These are phyloP conservation scores for Simalia tracyae DNA, from an alignment of 2,797 vertebrate genomes.

Conservation along the genomic window DNA sequence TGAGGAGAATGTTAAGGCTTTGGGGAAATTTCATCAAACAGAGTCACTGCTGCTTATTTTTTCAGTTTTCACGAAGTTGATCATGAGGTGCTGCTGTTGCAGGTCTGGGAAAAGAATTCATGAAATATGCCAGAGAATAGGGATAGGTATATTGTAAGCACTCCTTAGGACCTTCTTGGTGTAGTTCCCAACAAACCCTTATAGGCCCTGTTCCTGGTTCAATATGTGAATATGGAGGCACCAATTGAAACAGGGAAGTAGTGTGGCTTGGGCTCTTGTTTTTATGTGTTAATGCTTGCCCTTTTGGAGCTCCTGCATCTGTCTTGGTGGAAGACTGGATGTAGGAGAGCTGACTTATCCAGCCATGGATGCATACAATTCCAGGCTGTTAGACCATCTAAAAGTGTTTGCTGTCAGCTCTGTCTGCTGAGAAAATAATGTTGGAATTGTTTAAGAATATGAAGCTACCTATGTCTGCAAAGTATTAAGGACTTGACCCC, in stretches of 20 bases:
- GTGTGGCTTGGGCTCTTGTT: not conserved
- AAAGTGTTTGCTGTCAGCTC: too few relatives aligned
- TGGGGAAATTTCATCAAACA: not conserved
- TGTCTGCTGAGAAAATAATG: too few relatives aligned
- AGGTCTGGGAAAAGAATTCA: not conserved
- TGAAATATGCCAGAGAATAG: not conserved
- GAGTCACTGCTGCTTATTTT: not conserved
- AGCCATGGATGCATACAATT: not conserved
- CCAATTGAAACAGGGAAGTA: not conserved
- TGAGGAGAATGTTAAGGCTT: not conserved
- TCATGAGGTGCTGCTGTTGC: not conserved
- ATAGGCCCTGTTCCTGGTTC: not conserved
- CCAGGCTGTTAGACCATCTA: not conserved
- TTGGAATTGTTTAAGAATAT: too few relatives aligned
- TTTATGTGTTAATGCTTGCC: not conserved
- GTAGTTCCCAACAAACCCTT: not conserved
- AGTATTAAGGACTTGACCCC: not conserved
- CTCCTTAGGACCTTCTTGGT: not conserved
- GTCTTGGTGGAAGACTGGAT: not conserved
- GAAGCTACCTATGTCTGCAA: too few relatives aligned
- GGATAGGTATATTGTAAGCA: not conserved
- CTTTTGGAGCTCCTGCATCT: not conserved
- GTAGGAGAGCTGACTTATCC: not conserved
- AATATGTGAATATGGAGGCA: not conserved
- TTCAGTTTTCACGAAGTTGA: not conserved